Conservation (phyloP, 2,888 invertebrate species). For the Colostygia pectinataria region DNA sequence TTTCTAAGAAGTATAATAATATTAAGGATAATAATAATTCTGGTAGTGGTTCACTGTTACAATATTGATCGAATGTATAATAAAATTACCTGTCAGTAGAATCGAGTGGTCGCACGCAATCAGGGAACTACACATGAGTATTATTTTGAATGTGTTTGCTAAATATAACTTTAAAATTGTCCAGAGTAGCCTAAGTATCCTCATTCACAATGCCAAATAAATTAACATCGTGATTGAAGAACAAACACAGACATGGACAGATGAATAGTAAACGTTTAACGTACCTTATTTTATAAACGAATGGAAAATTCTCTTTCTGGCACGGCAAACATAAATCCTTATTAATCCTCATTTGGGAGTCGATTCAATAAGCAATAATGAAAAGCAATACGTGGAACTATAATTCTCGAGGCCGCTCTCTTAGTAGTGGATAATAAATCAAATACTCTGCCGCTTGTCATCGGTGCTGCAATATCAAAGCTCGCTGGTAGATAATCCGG, state of each 20-base stretch:
- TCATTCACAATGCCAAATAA: conserved; percentile 34
- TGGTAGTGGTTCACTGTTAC: too few species aligned
- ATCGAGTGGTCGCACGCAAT: background rate
- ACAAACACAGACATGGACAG: conserved; percentile 53
- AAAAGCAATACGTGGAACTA: conserved; percentile 54
- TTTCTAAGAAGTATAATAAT: too few species aligned
- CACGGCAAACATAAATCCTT: conserved; percentile 63
- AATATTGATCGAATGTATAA: too few species aligned
- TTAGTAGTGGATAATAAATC: conserved; percentile 61
- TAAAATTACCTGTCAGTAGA: too few species aligned
- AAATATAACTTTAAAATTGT: conserved; percentile 12
- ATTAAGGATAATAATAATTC: too few species aligned
- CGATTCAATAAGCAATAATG: conserved; percentile 68
- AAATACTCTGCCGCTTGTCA: conserved; percentile 71
- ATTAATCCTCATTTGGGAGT: conserved; percentile 71
- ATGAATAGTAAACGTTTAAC: conserved; percentile 57
- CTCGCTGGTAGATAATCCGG: conserved; percentile 56
- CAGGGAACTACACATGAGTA: background rate
- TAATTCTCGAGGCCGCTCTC: conserved; percentile 60
- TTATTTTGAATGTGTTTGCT: background rate
- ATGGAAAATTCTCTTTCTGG: conserved; percentile 51
- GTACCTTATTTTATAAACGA: conserved; percentile 53
- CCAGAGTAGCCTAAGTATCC: conserved; percentile 12
- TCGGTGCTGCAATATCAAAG: conserved; percentile 61
- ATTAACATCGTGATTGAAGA: conserved; percentile 49